phyloP scores from a whole-genome alignment of 1,140 invertebrate genomes.

The Leptinotarsa lineolata region DNA sequence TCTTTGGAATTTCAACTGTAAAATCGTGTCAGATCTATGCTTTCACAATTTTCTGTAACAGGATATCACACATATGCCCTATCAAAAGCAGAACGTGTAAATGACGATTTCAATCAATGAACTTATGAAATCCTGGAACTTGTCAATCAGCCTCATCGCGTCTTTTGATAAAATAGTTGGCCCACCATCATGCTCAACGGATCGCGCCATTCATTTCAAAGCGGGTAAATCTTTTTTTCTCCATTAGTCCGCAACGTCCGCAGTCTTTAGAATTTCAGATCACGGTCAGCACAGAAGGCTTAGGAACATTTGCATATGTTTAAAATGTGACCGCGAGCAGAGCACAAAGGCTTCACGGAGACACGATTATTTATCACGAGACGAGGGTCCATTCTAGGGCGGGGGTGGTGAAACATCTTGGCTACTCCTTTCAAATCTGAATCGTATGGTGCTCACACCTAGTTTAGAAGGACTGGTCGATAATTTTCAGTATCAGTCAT shows the following conservation, averaged over 20 bases:
- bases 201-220: too few relatives aligned
- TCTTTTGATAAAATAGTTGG: too few relatives aligned
- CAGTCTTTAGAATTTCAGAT: constrained; percentile 45
- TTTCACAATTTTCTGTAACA: too few relatives aligned
- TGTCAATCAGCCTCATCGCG: too few relatives aligned
- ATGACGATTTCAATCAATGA: too few relatives aligned
- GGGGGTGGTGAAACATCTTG: constrained; percentile 46
- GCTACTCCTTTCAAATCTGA: constrained; percentile 38
- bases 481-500: neutral
- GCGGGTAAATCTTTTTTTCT: constrained; percentile 24
- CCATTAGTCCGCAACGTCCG: constrained; percentile 32
- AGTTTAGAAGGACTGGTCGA: neutral
- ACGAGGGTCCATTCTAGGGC: constrained; percentile 22
- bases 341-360: constrained; percentile 54
- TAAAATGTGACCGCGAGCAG: constrained; percentile 53
- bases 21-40: too few relatives aligned
- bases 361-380: constrained; percentile 54
- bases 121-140: too few relatives aligned
- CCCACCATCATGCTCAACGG: too few relatives aligned
- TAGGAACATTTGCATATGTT: constrained; percentile 55
- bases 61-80: too few relatives aligned
- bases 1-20: too few relatives aligned
- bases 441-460: neutral
- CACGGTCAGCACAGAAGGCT: constrained; percentile 47
- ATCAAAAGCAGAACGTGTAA: too few relatives aligned